Base-by-base conservation (phyloP, 2,888 invertebrate species). In the Molanna angustata region DNA sequence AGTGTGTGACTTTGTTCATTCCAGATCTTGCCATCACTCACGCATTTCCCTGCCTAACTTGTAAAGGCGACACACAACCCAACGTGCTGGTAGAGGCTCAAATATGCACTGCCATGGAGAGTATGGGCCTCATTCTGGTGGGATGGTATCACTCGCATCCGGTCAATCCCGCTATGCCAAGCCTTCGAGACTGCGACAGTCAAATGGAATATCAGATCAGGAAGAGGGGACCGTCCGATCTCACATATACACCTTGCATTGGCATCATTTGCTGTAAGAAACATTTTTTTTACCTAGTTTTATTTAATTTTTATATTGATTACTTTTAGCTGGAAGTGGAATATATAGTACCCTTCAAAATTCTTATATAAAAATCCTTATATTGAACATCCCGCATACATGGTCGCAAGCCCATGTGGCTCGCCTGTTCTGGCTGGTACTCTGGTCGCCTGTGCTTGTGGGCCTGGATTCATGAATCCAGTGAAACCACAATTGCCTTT, bases 111-210 rank as follows among this genome's bases (percentile, higher is more conserved):
- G 80, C 85, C 51, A 90, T 96, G 71, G 88, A 92, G 65, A 85
- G 84, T 64, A 82, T 88, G 63, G 88, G 90, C 49, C 77, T 94
- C 32, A 83, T 85, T 3, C 72, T 95, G 6, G 87, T 95, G 2
- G 95, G 96, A 4, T 96, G 95, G 95, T 96, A 95, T 72, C 96
- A 96, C 71, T 94, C 94, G 7, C 95, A 96, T 74, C 93, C 94
- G 0, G 83, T 86, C 48, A 86, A 88, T 60, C 87, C 90, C 49
- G 89, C 94, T 1, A 89, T 92, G 63, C 96, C 93, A 57, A 94
- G 88, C 64, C 79, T 84, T 53, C 77, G 91, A 48, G 96, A 97
- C 68, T 89, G 95, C 52, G 94, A 95, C 67, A 86, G 90, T 52
- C 96, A 97, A 71, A 74, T 97, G 59, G 94, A 95, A 64, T 94